Evolutionary conservation across 2,888 invertebrate species (phyloP), one percentile per base, ranked within the genome.

Genomic region (Agonopterix arenella): DNA sequence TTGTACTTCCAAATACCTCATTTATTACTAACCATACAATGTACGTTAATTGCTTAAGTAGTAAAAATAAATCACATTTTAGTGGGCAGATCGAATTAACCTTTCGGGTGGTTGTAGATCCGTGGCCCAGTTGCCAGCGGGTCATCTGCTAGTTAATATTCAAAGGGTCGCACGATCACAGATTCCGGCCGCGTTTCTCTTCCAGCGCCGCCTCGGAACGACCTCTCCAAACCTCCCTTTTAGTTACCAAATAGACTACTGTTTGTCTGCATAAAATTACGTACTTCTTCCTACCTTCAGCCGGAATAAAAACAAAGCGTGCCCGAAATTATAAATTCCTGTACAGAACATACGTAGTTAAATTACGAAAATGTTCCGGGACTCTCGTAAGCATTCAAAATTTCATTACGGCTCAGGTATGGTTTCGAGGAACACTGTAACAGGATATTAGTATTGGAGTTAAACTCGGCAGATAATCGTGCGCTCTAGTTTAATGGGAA

Each of bases 131-230:
- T 74, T 79, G 76, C 73, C 71, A 73, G 68, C 73, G 78, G 83
- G 80, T 83, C 84, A 80, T 79, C 80, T 74, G 73, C 73, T 82
- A 79, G 80, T 86, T 86, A 86, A 85, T 85, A 88, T 86, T 86
- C 84, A 86, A 79, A 82, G 80, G 81, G 80, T 76, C 78, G 69
- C 71, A 74, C 75, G 75, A 83, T 86, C 81, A 77, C 66, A 71
- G 73, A 86, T 85, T 83, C 86, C 71, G 69, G 62, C 60, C 79
- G 79, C 80, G 84, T 84, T 72, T 70, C 73, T 64, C 63, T 70
- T 73, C 69, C 71, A 69, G 65, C 60, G 60, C 62, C 60, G 64
- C 55, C 59, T 61, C 60, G 64, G 56, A 65, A 64, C 66, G 72
- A 72, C 60, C 67, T 68, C 67, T 62, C 65, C 65, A 60, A 72